Conservation (phyloP, 1,140 invertebrate species). For the Dendrolimus kikuchii region DNA sequence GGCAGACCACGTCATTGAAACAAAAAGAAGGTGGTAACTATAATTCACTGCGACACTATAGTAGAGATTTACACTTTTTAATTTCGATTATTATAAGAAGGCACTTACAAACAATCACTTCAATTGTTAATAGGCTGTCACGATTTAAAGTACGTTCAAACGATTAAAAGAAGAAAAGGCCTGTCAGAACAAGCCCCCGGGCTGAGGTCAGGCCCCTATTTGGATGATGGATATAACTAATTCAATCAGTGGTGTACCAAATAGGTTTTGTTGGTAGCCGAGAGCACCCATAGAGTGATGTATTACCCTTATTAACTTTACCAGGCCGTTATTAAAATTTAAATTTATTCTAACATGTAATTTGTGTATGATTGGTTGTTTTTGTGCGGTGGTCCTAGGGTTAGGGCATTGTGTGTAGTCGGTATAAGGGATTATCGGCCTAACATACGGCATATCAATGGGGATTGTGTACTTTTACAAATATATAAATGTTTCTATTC, state of each 20-base stretch:
- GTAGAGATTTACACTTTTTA: no score
- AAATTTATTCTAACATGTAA: slow-evolving; percentile 8
- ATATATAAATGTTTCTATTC: no score
- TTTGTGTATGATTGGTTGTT: background rate
- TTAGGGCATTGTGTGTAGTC: no score
- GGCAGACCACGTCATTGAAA: no score
- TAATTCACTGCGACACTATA: no score
- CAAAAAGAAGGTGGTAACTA: no score
- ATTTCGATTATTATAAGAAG: no score
- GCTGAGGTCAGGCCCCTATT: slow-evolving; percentile 16
- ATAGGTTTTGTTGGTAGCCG: slow-evolving; percentile 19
- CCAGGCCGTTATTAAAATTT: slow-evolving; percentile 14
- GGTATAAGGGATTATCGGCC: no score
- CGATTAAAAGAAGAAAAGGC: slow-evolving; percentile 5
- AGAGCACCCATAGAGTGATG: slow-evolving; percentile 13
- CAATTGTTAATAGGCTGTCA: background rate
- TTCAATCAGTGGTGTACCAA: slow-evolving; percentile 25
- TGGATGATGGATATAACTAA: slow-evolving; percentile 33
- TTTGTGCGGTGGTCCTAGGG: no score
- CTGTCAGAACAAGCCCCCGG: slow-evolving; percentile 1
- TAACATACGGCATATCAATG: no score
- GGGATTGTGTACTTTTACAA: no score
- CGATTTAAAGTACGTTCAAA: background rate
- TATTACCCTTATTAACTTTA: slow-evolving; percentile 17
- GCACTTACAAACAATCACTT: no score